These are phyloP conservation scores for Mylabris sibirica DNA, from an alignment of 2,888 invertebrate species.

Conservation along the genomic window DNA sequence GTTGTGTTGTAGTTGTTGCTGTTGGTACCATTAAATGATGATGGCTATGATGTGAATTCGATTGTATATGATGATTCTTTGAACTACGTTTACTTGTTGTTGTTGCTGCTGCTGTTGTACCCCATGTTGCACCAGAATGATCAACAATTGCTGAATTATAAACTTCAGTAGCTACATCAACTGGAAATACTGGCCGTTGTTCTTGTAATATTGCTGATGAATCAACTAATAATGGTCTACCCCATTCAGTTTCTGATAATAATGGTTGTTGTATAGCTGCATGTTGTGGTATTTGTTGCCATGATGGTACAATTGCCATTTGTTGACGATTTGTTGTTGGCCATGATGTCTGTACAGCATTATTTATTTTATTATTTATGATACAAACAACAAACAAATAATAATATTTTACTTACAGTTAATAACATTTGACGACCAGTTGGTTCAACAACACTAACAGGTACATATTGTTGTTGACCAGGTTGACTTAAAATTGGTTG, in stretches of 20 bases:
- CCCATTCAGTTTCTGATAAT: conserved; percentile 72
- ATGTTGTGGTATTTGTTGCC: conserved; percentile 78
- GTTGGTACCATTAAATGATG: conserved; percentile 57
- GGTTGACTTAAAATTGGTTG: conserved; percentile 81
- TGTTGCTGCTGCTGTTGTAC: conserved; percentile 23
- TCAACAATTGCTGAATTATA: conserved; percentile 67
- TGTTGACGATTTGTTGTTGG: conserved; percentile 73
- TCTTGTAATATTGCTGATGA: conserved; percentile 76
- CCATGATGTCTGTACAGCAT: conserved; percentile 76
- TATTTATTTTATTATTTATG: conserved; percentile 48
- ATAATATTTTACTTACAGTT: conserved; percentile 62
- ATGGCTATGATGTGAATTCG: conserved; percentile 62
- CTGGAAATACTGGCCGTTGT: conserved; percentile 70
- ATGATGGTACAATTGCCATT: conserved; percentile 83
- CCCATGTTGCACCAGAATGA: conserved; percentile 60
- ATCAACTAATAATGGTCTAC: conserved; percentile 79
- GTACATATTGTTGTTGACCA: conserved; percentile 89
- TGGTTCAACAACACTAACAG: conserved; percentile 92
- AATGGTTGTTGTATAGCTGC: conserved; percentile 68
- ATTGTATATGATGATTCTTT: conserved; percentile 70
- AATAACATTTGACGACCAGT: conserved; percentile 81
- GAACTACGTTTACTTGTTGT: conserved; percentile 61
- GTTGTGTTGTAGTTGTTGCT: conserved; percentile 22
- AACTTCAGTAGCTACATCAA: conserved; percentile 66
- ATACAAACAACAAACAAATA: not conserved